Evolutionary conservation across 2,888 invertebrate species (phyloP).

Genomic region (Fabriciana adippe): DNA sequence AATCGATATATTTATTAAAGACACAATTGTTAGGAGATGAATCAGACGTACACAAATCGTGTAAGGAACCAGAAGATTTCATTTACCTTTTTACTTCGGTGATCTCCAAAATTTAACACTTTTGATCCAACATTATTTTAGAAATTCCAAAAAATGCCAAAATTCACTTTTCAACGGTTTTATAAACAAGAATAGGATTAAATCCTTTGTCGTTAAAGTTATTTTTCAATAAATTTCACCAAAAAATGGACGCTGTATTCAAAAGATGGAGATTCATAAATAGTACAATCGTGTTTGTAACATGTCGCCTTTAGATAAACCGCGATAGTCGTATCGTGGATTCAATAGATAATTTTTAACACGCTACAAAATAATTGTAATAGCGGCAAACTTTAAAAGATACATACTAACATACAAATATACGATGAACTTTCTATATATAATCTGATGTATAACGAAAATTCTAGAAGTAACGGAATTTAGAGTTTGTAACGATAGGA

Average conservation of each 20-base stretch:
- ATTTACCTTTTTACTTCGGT: slow-evolving; percentile 14
- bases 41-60: slow-evolving; percentile 15
- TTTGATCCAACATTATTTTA: neutral
- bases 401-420: neutral
- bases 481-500: neutral
- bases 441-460: neutral
- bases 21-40: slow-evolving; percentile 12
- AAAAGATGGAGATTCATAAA: neutral
- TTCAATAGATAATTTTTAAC: slow-evolving; percentile 21
- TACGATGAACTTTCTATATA: neutral
- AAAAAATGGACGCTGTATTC: slow-evolving; percentile 10
- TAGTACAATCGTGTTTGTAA: slow-evolving; percentile 8
- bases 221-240: neutral
- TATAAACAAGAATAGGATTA: neutral
- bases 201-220: neutral
- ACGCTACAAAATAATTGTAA: slow-evolving; percentile 9
- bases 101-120: slow-evolving; percentile 11
- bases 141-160: slow-evolving; percentile 11
- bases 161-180: neutral
- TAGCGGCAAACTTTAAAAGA: neutral
- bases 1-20: slow-evolving; percentile 9
- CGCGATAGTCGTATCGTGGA: slow-evolving; percentile 23
- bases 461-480: neutral
- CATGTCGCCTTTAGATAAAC: slow-evolving; percentile 19
- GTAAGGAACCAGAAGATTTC: slow-evolving; percentile 9